Conservation (phyloP, 2,113 vertebrate species). For the Macroglossus sobrinus region DNA sequence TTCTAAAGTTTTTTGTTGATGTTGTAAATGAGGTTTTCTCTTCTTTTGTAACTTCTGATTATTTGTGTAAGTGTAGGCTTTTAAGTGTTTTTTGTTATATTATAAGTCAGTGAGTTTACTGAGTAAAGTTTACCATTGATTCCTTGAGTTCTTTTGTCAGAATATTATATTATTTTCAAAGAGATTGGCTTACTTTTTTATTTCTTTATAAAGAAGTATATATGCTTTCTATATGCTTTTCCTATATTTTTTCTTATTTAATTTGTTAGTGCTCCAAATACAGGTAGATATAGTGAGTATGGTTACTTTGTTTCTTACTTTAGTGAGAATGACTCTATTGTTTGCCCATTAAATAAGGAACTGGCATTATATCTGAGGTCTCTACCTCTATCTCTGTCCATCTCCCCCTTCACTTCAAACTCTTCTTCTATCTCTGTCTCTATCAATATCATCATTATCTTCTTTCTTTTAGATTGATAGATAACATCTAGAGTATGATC, state of each 20-base stretch:
- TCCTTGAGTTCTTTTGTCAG: background rate
- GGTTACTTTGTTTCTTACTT: background rate
- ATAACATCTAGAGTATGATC: background rate
- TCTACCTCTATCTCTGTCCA: background rate
- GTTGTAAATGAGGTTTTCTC: background rate
- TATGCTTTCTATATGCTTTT: too few relatives aligned
- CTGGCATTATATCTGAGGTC: background rate
- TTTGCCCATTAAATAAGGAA: background rate
- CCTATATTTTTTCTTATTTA: background rate
- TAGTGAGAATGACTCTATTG: background rate
- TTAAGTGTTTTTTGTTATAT: background rate
- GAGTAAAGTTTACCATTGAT: background rate
- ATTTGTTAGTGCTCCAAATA: background rate
- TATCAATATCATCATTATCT: background rate
- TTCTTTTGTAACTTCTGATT: background rate
- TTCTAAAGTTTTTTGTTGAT: background rate
- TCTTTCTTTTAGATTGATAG: background rate
- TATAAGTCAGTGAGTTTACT: background rate
- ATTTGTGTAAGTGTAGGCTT: background rate
- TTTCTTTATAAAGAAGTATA: too few relatives aligned
- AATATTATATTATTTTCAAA: background rate
- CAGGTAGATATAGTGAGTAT: background rate
- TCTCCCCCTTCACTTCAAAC: background rate
- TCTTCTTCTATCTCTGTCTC: background rate
- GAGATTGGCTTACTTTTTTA: background rate